Percentiles rank a stretch among this genome's conserved stretches.
Conservation (phyloP, 2,113 vertebrate genomes). For the Cnemophilus loriae region DNA sequence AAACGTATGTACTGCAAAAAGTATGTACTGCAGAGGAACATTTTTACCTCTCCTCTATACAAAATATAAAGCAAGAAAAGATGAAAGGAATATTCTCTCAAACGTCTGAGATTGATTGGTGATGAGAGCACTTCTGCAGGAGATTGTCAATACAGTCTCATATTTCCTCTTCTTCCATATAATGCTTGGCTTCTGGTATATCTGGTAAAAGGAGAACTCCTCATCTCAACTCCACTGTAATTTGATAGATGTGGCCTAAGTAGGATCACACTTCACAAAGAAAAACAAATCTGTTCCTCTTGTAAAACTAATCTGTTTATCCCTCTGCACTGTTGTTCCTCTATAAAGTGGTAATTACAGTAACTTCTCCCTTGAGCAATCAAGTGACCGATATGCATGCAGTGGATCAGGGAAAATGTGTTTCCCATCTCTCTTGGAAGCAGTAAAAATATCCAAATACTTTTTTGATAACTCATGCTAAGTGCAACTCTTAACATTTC, state of each 20-base stretch:
- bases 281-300: background rate
- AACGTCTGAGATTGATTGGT: background rate
- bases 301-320: conserved; percentile 4
- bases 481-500: background rate
- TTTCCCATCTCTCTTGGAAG: background rate
- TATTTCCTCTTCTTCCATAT: background rate
- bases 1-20: background rate
- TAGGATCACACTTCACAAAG: background rate
- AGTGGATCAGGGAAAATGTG: background rate
- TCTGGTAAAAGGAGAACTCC: background rate
- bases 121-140: background rate
- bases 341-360: background rate
- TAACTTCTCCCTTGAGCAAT: conserved; percentile 9
- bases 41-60: background rate
- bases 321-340: background rate
- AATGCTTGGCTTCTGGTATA: background rate
- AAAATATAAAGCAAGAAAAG: background rate
- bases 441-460: background rate
- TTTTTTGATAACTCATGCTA: background rate
- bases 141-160: background rate
- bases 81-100: background rate
- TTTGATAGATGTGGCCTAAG: background rate
- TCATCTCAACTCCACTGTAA: background rate
- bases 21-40: background rate
- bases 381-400: background rate